phyloP scores from a whole-genome alignment of 2,797 vertebrate genomes.

The Diplodus sargus region DNA sequence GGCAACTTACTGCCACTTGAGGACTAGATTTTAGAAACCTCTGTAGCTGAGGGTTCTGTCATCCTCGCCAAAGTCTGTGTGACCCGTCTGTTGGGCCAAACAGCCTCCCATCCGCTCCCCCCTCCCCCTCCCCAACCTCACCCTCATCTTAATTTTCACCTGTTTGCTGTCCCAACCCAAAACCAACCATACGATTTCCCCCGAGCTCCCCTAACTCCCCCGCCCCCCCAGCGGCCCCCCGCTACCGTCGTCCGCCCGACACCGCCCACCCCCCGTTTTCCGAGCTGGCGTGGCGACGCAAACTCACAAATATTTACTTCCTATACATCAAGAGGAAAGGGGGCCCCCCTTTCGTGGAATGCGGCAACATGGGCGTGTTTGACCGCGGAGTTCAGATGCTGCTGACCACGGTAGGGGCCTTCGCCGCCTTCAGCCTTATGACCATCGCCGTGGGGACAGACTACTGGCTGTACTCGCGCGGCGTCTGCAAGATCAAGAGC shows the following conservation, averaged over 20 bases:
- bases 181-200: constrained; percentile 83
- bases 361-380: constrained; percentile 99
- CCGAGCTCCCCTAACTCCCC: constrained; percentile 75
- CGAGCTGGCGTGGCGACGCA: constrained; percentile 82
- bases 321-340: constrained; percentile 87
- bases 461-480: constrained; percentile 99
- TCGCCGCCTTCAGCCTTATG: constrained; percentile 99
- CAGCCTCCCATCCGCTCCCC: not conserved
- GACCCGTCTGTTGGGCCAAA: constrained; percentile 47
- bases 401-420: constrained; percentile 99
- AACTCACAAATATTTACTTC: constrained; percentile 88
- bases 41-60: constrained; percentile 38
- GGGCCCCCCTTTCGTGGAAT: constrained; percentile 97
- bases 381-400: constrained; percentile 99
- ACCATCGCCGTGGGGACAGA: constrained; percentile 99
- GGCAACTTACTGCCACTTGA: constrained; percentile 58
- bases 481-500: constrained; percentile 97
- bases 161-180: constrained; percentile 55
- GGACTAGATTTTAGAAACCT: constrained; percentile 50
- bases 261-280: constrained; percentile 74
- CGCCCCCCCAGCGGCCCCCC: constrained; percentile 70
- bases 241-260: constrained; percentile 62
- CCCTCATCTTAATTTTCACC: constrained; percentile 57
- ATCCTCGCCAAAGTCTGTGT: constrained; percentile 45
- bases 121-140: not conserved